phyloP scores from a whole-genome alignment of 2,888 invertebrate species.

The Noctuana brunneofusca region DNA sequence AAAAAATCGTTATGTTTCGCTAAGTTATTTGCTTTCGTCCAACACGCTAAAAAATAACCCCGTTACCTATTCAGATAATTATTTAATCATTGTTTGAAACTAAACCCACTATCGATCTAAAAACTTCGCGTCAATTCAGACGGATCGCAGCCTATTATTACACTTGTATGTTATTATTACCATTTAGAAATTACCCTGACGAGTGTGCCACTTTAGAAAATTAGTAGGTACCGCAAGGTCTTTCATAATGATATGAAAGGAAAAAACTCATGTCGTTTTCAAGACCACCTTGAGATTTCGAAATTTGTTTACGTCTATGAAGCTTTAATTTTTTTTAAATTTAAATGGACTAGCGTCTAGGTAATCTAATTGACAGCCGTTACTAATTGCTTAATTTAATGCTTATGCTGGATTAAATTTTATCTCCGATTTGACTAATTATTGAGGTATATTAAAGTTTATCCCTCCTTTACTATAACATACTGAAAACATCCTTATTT shows the following conservation, averaged over 20 bases:
- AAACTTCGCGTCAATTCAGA: conserved; percentile 4
- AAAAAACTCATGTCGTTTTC: conserved; percentile 10
- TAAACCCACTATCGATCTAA: background rate
- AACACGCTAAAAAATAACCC: too few species aligned
- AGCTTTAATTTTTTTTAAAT: background rate
- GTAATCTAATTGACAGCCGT: too few species aligned
- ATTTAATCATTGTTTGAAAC: background rate
- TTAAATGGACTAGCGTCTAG: background rate
- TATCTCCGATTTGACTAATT: too few species aligned
- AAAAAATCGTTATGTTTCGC: too few species aligned
- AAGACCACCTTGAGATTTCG: conserved; percentile 22
- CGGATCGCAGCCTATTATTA: conserved; percentile 7
- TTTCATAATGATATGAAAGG: conserved; percentile 25
- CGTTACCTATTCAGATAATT: too few species aligned
- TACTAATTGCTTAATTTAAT: too few species aligned
- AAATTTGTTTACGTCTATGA: conserved; percentile 6
- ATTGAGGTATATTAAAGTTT: too few species aligned
- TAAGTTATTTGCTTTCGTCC: too few species aligned
- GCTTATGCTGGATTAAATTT: too few species aligned
- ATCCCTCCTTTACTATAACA: too few species aligned
- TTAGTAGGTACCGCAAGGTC: conserved; percentile 30
- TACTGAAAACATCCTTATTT: too few species aligned
- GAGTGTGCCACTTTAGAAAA: conserved; percentile 26
- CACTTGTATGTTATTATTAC: conserved; percentile 14
- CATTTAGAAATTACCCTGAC: conserved; percentile 19